Evolutionary conservation across 2,797 vertebrate genomes (phyloP).

Genomic region (Borostomias antarcticus): DNA sequence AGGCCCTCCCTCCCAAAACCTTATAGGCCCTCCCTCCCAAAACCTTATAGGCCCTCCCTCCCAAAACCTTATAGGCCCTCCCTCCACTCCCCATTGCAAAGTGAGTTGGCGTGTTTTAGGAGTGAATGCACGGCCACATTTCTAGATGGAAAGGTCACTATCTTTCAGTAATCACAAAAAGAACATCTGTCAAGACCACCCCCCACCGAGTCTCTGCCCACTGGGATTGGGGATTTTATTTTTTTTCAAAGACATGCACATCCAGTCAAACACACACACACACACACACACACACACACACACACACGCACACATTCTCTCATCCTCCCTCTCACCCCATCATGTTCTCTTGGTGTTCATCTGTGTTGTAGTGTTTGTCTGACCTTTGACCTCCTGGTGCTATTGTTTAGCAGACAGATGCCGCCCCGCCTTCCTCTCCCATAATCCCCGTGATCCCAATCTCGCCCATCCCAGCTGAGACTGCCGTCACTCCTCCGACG

Average conservation of each 20-base stretch:
- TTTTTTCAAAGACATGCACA: too few relatives aligned
- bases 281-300: background rate
- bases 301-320: conserved; percentile 4
- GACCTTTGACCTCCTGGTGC: conserved; percentile 79
- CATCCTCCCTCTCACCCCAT: conserved; percentile 2
- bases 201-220: background rate
- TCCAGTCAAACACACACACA: background rate
- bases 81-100: too few relatives aligned
- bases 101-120: background rate
- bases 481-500: conserved; percentile 76
- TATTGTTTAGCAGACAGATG: conserved; percentile 92
- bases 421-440: conserved; percentile 86
- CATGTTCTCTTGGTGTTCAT: conserved; percentile 41
- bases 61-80: too few relatives aligned
- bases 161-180: conserved; percentile 20
- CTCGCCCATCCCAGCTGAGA: conserved; percentile 89
- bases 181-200: conserved; percentile 4
- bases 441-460: conserved; percentile 93
- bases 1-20: too few relatives aligned
- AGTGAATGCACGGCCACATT: background rate
- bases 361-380: conserved; percentile 64
- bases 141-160: background rate
- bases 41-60: too few relatives aligned
- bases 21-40: too few relatives aligned
- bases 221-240: background rate